Conservation (phyloP, 2,888 invertebrate genomes). For the Itoplectis maculator region DNA sequence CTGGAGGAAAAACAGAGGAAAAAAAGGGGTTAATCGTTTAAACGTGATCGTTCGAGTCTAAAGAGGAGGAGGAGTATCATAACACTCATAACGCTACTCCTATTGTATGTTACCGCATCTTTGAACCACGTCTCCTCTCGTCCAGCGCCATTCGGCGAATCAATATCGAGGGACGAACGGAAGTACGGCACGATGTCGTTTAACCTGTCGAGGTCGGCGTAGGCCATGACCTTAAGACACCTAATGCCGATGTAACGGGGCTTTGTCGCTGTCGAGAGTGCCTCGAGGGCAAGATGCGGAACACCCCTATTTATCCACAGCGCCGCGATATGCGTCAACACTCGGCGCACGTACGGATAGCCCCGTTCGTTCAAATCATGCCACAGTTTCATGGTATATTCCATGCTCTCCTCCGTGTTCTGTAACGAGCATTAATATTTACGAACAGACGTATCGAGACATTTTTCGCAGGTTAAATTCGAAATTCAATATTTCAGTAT, state of each 20-base stretch:
- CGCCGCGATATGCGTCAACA: conserved; percentile 88
- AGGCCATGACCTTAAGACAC: conserved; percentile 89
- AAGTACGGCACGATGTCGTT: conserved; percentile 89
- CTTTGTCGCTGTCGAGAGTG: conserved; percentile 86
- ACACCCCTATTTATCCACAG: conserved; percentile 89
- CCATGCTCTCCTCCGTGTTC: conserved; percentile 88
- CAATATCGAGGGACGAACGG: conserved; percentile 86
- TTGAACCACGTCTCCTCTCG: conserved; percentile 87
- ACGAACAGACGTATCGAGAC: background rate
- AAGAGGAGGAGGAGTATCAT: background rate
- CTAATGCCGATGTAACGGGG: conserved; percentile 89
- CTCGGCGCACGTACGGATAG: conserved; percentile 87
- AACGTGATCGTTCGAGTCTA: conserved; percentile 1
- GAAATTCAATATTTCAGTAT: background rate
- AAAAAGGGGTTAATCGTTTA: background rate
- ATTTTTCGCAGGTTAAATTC: background rate
- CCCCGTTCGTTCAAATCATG: conserved; percentile 86
- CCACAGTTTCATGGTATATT: conserved; percentile 88
- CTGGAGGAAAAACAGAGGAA: conserved; percentile 83
- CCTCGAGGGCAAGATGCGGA: conserved; percentile 89
- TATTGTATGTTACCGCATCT: conserved; percentile 89
- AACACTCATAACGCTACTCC: too few species aligned
- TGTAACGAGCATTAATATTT: conserved; percentile 76
- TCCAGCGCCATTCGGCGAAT: too few species aligned
- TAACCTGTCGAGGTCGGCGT: conserved; percentile 87